Base-by-base conservation (phyloP, 2,888 invertebrate genomes). In the Phaonia tiefii region DNA sequence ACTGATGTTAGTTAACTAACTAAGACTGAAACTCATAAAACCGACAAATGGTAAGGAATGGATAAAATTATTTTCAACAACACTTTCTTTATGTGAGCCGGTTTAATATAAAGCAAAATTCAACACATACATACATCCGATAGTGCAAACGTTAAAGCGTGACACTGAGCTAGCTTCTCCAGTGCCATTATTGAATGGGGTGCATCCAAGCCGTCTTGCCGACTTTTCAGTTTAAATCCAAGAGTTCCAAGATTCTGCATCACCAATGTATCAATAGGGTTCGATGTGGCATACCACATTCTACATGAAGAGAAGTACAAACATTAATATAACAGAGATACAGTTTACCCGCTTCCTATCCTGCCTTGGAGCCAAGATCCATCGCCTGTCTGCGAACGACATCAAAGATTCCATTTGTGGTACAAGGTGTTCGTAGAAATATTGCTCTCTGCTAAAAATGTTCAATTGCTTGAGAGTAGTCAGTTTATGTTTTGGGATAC, bases 101-200 rank as follows among this genome's bases (percentile, higher is more conserved):
- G 25, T 17, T 31, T 13, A 42, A 31, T 25, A n/a, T 60, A 31
- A 11, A 2, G 20, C 3, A n/a, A 25, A 7, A n/a, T n/a, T n/a
- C 8, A 56, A 26, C 1, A 25, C 39, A 81, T 86, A 92, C 92
- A 88, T 91, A 91, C 81, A 31, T 92, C 91, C 51, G 89, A 91
- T 83, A 93, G 86, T 22, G 91, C 89, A 76, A 93, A 91, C 0
- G 93, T 92, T 4, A 91, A 88, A 0, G 93, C 93, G 85, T 93
- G 93, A 84, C 92, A 92, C 78, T 90, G 89, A 0, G 92, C 93
- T 81, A 93, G 83, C 85, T 92, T 92, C 56, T 89, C 88, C 71
- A 93, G 86, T 0, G 92, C 92, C 67, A 92, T 75, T 37, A 87
- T 82, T 11, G 91, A 90, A 84, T 93, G 93, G 0, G 88, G 86